phyloP scores from a whole-genome alignment of 2,797 vertebrate genomes.

The Syncerus caffer region DNA sequence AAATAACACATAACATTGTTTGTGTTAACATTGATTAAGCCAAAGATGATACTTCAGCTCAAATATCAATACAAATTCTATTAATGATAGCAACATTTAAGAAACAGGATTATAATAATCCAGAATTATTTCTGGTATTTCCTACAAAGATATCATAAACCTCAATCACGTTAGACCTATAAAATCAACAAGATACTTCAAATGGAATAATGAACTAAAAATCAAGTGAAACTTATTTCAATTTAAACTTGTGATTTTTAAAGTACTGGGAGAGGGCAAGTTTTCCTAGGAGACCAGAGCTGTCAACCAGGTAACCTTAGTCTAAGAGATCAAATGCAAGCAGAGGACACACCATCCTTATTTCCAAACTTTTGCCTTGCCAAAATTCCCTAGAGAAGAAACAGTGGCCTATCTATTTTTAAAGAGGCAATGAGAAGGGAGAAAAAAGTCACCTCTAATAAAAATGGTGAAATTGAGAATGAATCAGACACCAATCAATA shows the following conservation, averaged over 20 bases:
- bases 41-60: not conserved
- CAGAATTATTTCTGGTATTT: constrained; percentile 38
- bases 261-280: constrained; percentile 15
- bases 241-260: not conserved
- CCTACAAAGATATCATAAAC: not conserved
- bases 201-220: constrained; percentile 1
- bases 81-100: not conserved
- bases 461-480: constrained; percentile 43
- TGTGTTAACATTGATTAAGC: not conserved
- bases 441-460: constrained; percentile 21
- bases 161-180: not conserved
- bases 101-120: not conserved
- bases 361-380: constrained; percentile 21
- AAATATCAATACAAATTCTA: not conserved
- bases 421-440: constrained; percentile 10
- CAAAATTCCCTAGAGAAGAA: constrained; percentile 42
- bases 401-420: constrained; percentile 39
- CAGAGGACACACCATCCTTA: constrained; percentile 33
- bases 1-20: no score
- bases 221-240: constrained; percentile 29
- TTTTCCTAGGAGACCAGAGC: constrained; percentile 33
- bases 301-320: constrained; percentile 39
- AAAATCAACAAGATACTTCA: constrained; percentile 28
- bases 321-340: constrained; percentile 29
- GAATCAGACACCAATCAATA: constrained; percentile 43